Evolutionary conservation across 2,888 invertebrate genomes (phyloP), one percentile per base, ranked within the genome.

Genomic region (Lithosia quadra): DNA sequence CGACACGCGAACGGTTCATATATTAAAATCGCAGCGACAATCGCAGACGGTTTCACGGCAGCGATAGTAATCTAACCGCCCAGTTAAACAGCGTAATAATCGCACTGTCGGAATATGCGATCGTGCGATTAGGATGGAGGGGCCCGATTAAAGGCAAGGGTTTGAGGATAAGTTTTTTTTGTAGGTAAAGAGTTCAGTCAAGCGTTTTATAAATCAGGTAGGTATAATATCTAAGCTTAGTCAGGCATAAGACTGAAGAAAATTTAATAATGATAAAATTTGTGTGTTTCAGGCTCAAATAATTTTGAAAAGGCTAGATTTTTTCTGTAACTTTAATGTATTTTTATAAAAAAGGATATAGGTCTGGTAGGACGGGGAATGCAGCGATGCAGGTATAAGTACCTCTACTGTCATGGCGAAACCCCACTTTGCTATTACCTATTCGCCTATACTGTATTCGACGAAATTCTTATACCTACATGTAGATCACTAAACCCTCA

Each of bases 11-110:
- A 73, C 74, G 49, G 74, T 78, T 77, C 69, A 83, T 86, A 82
- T 82, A 81, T 86, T 83, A 80, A 81, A 71, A 79, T 74, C 74
- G 74, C 69, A 84, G 84, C 83, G 85, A 87, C 87, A 87, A 87
- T 86, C 80, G 79, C 81, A 73, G 75, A 61, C 78, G 57, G 73
- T 80, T 80, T 79, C 81, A 78, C 76, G 82, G 82, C 71, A 56
- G 62, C 53, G 81, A 81, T 81, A 78, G 75, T 80, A 78, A 81
- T 81, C 81, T 78, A 78, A 68, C 80, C 78, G 72, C 80, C 81
- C 78, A 76, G 74, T 71, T 81, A 73, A 79, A 77, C 69, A 72
- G 74, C 69, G 70, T 77, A 75, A 81, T 79, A 79, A 77, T 79
- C 82, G 75, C 73, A 69, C 24, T 60, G 73, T 72, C 67, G 73